Conservation (phyloP, 2,888 invertebrate genomes). For the Ophion ellenae region DNA sequence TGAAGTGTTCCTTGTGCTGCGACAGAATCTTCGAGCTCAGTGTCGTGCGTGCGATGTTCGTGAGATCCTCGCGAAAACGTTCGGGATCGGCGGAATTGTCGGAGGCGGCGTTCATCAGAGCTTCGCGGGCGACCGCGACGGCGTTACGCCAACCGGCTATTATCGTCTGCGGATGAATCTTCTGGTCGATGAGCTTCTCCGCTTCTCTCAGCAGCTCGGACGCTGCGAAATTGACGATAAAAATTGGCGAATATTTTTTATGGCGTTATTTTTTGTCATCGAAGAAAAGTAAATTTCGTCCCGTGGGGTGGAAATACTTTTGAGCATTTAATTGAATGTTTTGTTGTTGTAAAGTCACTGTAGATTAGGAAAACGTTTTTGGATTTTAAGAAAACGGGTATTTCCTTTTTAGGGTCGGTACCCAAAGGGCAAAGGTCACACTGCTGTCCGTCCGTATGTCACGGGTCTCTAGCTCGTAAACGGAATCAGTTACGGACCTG, state of each 20-base stretch:
- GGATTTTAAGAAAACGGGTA: too few species aligned
- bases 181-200: conserved; percentile 95
- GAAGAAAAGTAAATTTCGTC: too few species aligned
- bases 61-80: conserved; percentile 93
- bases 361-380: too few species aligned
- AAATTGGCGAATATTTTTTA: not conserved
- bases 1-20: conserved; percentile 98
- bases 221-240: conserved; percentile 84
- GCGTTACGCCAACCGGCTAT: conserved; percentile 98
- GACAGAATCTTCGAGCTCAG: conserved; percentile 98
- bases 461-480: too few species aligned
- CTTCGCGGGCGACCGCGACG: conserved; percentile 92
- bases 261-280: too few species aligned
- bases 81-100: conserved; percentile 93
- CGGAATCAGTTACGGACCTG: too few species aligned
- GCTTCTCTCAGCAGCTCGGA: conserved; percentile 97
- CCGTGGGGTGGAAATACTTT: too few species aligned
- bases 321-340: too few species aligned
- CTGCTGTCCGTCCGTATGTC: too few species aligned
- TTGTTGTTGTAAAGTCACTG: too few species aligned
- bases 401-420: too few species aligned
- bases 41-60: conserved; percentile 99
- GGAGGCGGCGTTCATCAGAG: conserved; percentile 90
- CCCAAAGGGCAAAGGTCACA: too few species aligned
- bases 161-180: conserved; percentile 99